Evolutionary conservation across 2,113 vertebrate species (phyloP).

Genomic region (Myiozetetes cayanensis): DNA sequence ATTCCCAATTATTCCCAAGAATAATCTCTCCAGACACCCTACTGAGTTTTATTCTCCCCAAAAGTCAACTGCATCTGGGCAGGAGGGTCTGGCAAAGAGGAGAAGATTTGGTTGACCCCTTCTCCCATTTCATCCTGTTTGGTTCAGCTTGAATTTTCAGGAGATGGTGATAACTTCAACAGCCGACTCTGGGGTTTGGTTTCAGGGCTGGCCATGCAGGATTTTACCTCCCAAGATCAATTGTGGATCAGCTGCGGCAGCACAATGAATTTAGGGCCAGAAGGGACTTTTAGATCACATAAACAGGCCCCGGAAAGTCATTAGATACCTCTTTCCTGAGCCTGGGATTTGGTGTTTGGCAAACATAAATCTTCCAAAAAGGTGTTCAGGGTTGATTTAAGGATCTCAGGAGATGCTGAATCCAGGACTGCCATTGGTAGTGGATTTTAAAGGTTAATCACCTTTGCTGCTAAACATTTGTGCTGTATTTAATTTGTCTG

Average conservation of each 20-base stretch:
- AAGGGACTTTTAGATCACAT: conserved; percentile 39
- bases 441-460: conserved; percentile 63
- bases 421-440: background rate
- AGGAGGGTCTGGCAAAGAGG: background rate
- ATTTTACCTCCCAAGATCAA: background rate
- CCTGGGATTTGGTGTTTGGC: conserved; percentile 23
- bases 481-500: conserved; percentile 52
- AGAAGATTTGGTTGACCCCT: background rate
- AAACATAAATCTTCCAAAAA: conserved; percentile 45
- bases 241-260: background rate
- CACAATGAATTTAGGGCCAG: conserved; percentile 35
- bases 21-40: background rate
- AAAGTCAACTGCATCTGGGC: background rate
- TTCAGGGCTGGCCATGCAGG: background rate
- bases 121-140: fast-evolving
- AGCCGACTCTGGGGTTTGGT: background rate
- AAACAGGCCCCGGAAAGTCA: conserved; percentile 27
- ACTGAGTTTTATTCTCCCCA: background rate
- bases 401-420: conserved; percentile 16
- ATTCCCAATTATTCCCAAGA: background rate
- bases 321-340: conserved; percentile 18
- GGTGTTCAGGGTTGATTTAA: conserved; percentile 44
- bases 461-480: conserved; percentile 44
- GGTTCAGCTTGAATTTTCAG: background rate
- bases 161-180: background rate